Percentiles rank a stretch among this genome's conserved stretches.
phyloP scores from a whole-genome alignment of 2,113 vertebrate species.

The Planiliza haematocheilus region DNA sequence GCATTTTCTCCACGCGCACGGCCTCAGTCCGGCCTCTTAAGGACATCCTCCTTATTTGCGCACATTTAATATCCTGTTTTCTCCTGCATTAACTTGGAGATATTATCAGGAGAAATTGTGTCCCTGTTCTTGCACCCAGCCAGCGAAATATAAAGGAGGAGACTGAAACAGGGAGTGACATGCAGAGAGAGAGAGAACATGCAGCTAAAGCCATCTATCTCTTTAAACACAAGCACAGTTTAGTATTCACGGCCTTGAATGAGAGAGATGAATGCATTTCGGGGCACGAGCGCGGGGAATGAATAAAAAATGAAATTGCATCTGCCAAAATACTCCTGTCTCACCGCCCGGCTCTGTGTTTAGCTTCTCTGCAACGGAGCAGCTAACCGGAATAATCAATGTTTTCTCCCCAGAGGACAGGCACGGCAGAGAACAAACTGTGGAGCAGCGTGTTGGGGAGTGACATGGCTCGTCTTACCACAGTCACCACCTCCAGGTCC shows the following conservation, averaged over 20 bases:
- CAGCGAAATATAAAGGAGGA: constrained; percentile 33
- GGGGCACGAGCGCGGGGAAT: constrained; percentile 30
- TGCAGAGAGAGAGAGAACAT: constrained; percentile 1
- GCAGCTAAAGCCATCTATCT: constrained; percentile 36
- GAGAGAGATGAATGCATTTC: constrained; percentile 63
- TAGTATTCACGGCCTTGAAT: constrained; percentile 65
- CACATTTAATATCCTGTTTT: constrained; percentile 68
- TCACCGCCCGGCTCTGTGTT: constrained; percentile 56
- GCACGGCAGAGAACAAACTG: constrained; percentile 41
- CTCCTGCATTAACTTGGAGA: constrained; percentile 24
- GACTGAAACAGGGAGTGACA: constrained; percentile 20
- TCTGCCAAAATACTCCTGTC: constrained; percentile 63
- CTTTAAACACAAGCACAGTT: constrained; percentile 54
- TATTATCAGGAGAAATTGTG: constrained; percentile 7
- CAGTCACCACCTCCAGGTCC: constrained; percentile 96
- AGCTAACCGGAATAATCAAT: constrained; percentile 69
- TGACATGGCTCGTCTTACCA: constrained; percentile 80
- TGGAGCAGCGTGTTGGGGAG: constrained; percentile 2
- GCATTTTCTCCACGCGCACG: background rate
- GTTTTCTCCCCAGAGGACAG: constrained; percentile 61
- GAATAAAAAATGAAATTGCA: constrained; percentile 56
- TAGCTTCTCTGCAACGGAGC: constrained; percentile 44
- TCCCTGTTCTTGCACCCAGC: constrained; percentile 9
- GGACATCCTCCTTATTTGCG: constrained; percentile 16
- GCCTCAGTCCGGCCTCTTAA: constrained; percentile 1